Percentiles rank a stretch among this genome's conserved stretches.
These are phyloP conservation scores for Spilarctia lutea DNA, from an alignment of 2,888 invertebrate species.

Conservation along the genomic window DNA sequence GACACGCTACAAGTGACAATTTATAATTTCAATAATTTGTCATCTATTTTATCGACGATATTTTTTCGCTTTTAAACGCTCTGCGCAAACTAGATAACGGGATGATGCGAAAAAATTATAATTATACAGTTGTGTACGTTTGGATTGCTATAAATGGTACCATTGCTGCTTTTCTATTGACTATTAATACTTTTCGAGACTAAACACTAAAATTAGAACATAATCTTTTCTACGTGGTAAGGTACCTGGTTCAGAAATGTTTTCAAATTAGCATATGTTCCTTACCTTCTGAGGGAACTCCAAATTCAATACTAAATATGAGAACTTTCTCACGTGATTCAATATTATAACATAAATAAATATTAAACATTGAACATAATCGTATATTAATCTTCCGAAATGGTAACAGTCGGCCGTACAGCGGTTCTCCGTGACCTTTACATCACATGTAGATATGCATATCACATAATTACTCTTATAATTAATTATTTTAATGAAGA, in stretches of 20 bases:
- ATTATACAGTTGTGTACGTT: neutral
- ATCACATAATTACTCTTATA: neutral
- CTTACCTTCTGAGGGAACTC: neutral
- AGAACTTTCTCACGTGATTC: conserved; percentile 1
- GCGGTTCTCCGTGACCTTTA: neutral
- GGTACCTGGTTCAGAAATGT: neutral
- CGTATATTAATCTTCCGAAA: neutral
- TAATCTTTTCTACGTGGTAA: neutral
- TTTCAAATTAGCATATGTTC: neutral
- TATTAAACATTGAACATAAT: neutral
- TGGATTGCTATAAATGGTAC: neutral
- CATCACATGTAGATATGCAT: neutral
- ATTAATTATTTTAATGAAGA: neutral
- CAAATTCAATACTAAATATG: conserved; percentile 5
- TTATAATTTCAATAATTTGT: conserved; percentile 11
- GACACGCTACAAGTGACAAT: no score
- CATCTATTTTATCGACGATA: neutral
- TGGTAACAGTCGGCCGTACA: neutral
- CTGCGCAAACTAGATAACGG: neutral
- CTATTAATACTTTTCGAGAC: no score
- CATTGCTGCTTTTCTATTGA: neutral
- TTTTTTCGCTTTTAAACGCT: neutral
- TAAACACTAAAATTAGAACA: no score
- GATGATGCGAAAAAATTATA: neutral
- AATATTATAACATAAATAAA: neutral